Evolutionary conservation across 2,113 vertebrate species (phyloP).

Genomic region (Vanacampus margaritifer): DNA sequence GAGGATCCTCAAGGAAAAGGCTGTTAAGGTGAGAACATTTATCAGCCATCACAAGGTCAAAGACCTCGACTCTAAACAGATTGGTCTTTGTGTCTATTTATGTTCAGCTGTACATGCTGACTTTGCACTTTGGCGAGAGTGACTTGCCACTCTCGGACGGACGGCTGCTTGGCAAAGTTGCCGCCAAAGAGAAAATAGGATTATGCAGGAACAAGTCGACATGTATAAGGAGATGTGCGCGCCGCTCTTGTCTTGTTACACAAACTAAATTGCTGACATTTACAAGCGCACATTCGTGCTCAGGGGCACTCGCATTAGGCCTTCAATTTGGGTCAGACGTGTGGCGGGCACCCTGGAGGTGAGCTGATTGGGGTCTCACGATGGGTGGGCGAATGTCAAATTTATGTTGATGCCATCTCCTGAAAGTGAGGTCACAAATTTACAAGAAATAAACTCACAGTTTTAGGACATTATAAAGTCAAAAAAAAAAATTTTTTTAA

Average conservation of each 20-base stretch:
- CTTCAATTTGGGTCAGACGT: conserved; percentile 20
- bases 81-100: conserved; percentile 46
- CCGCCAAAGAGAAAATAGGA: conserved; percentile 6
- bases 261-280: conserved; percentile 21
- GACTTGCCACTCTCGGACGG: conserved; percentile 1
- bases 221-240: conserved; percentile 19
- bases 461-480: too few species aligned
- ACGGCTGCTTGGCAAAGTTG: conserved; percentile 10
- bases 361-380: not conserved
- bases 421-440: too few species aligned
- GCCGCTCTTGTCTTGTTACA: conserved; percentile 12
- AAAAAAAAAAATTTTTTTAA: too few species aligned
- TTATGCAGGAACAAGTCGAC: conserved; percentile 15
- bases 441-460: too few species aligned
- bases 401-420: not conserved
- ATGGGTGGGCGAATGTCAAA: conserved; percentile 1
- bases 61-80: conserved; percentile 32
- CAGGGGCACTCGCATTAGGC: conserved; percentile 20
- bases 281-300: conserved; percentile 10
- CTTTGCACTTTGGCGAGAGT: conserved; percentile 31
- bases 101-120: conserved; percentile 27
- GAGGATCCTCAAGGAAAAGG: conserved; percentile 4
- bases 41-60: conserved; percentile 37
- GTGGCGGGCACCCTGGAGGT: not conserved
- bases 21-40: conserved; percentile 30